Conservation (phyloP, 1,140 invertebrate species). For the Aphelinus atriplicis region DNA sequence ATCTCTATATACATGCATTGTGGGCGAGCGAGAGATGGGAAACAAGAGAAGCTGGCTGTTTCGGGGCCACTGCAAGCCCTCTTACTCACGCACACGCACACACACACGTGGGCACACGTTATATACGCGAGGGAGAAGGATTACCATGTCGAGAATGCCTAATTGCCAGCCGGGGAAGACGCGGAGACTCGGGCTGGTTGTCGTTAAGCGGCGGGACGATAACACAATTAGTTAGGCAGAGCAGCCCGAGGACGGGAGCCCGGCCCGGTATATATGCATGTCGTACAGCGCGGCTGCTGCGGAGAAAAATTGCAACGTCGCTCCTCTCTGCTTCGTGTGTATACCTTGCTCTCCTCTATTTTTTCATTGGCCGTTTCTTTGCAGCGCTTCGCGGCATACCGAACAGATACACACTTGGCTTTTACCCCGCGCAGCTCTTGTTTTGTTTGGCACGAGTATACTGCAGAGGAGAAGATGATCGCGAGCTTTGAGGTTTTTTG, state of each 20-base stretch:
- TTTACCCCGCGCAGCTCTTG: background rate
- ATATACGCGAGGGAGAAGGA: conserved; percentile 16
- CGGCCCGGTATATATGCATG: too few relatives aligned
- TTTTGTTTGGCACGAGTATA: background rate
- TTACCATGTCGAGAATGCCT: conserved; percentile 31
- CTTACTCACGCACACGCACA: background rate
- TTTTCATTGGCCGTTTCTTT: background rate
- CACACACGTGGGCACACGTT: background rate
- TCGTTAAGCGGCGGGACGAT: conserved; percentile 25
- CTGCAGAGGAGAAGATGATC: background rate
- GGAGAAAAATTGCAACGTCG: background rate
- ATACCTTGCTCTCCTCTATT: background rate
- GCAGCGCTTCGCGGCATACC: background rate
- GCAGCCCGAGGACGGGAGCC: background rate
- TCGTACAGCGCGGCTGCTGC: background rate
- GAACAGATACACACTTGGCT: background rate
- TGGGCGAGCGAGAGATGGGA: too few relatives aligned
- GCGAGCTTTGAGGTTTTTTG: background rate
- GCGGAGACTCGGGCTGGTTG: background rate
- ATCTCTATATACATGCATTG: too few relatives aligned
- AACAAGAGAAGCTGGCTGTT: too few relatives aligned
- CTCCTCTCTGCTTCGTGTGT: background rate
- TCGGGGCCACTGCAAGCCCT: too few relatives aligned
- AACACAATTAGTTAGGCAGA: conserved; percentile 26
- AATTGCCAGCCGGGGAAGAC: conserved; percentile 8